Percentiles rank a stretch among this genome's conserved stretches.
Evolutionary conservation across 2,888 invertebrate genomes (phyloP).

Genomic region (Caenorhabditis sulstoni): DNA sequence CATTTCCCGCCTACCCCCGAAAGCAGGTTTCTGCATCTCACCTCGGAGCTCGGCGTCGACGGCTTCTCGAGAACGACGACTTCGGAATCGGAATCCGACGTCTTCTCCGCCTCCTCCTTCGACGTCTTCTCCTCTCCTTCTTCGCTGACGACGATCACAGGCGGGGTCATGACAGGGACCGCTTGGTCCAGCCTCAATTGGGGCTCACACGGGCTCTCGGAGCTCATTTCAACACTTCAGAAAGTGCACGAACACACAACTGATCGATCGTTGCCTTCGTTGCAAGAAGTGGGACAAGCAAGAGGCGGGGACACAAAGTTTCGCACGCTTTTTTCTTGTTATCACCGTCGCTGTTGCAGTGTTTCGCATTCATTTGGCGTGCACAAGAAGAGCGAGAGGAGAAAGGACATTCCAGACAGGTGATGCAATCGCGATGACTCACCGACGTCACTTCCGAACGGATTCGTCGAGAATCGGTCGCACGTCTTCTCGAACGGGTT

Average conservation of each 20-base stretch:
- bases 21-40: too few species aligned
- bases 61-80: constrained; percentile 5
- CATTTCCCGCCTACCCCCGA: too few species aligned
- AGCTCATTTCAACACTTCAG: too few species aligned
- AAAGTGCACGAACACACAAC: not conserved
- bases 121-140: constrained; percentile 9
- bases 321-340: constrained; percentile 41
- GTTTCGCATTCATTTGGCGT: constrained; percentile 20
- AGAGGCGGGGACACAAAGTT: constrained; percentile 42
- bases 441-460: constrained; percentile 36
- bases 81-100: not conserved
- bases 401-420: constrained; percentile 8
- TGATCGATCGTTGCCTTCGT: not conserved
- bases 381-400: constrained; percentile 18
- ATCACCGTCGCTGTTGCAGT: constrained; percentile 16
- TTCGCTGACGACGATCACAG: constrained; percentile 36
- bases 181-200: not conserved
- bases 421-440: constrained; percentile 22
- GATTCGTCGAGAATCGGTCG: constrained; percentile 36
- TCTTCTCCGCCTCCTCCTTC: not conserved
- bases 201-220: not conserved
- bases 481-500: constrained; percentile 27
- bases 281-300: constrained; percentile 7
- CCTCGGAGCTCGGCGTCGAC: constrained; percentile 4
- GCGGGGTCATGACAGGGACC: constrained; percentile 6